Evolutionary conservation across 2,113 vertebrate species (phyloP), one percentile per base, ranked within the genome.

Genomic region (Electrona antarctica): DNA sequence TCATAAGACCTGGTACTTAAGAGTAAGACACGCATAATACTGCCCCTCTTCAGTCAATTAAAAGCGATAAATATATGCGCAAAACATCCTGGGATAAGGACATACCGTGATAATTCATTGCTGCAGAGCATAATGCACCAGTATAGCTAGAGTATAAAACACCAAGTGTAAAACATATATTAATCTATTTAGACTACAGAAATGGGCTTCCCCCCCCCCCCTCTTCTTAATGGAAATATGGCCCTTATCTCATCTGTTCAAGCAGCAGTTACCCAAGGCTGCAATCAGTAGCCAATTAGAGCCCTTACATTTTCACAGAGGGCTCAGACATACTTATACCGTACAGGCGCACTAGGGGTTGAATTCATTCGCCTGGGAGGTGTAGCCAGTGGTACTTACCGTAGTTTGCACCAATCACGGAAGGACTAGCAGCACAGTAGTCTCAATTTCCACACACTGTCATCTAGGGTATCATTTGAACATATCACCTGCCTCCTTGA

Each of bases 251-350:
- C 69, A 57, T 71, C 75, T 67, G 61, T 63, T 78, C 61, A 78
- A 79, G 66, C 65, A 58, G 69, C 75, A 66, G 58, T 71, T 67
- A 57, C 29, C 84, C 61, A 83, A 78, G 64, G 76, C 83, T 74
- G 90, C 89, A 92, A 93, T 94, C 92, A 93, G 90, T 72, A 79
- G 79, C 78, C 80, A 92, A 92, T 92, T 92, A 92, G 77, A 71
- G 13, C 90, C 88, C 89, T 91, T 92, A 91, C 90, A 83, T 87
- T 89, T 80, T 91, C 77, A 85, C 85, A 86, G 84, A 90, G 81
- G 83, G 88, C 82, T 78, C 84, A 21, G 21, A 21, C 1, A 21
- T 21, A 21, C 21, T 21, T 21, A 21, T 21, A 21, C 21, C 2
- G 21, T 21, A 21, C 21, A 21, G 21, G 21, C 21, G 2, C 21